Evolutionary conservation across 2,888 invertebrate species (phyloP).

Genomic region (Eilema sororculum): DNA sequence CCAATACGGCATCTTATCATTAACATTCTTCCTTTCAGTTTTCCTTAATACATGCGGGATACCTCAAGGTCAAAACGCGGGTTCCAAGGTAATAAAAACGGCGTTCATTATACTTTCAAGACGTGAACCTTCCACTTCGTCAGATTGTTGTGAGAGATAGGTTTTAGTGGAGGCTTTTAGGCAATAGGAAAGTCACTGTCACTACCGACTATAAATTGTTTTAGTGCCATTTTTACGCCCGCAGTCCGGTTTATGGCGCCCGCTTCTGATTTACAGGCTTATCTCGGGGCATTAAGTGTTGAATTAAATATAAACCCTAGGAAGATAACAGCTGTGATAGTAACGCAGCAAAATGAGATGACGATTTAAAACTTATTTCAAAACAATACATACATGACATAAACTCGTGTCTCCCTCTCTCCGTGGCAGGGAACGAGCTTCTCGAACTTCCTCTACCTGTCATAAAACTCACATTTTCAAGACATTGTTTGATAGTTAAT

Average conservation of each 20-base stretch:
- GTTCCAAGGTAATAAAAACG: slow-evolving; percentile 5
- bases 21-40: background rate
- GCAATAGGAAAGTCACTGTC: slow-evolving; percentile 43
- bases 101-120: slow-evolving; percentile 10
- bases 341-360: background rate
- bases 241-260: slow-evolving; percentile 39
- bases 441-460: too few relatives aligned
- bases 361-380: background rate
- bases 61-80: slow-evolving; percentile 3
- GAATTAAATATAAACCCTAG: slow-evolving; percentile 9
- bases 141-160: slow-evolving; percentile 43
- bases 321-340: background rate
- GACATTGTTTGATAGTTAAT: too few relatives aligned
- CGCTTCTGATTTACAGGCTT: slow-evolving; percentile 43
- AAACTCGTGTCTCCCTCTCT: too few relatives aligned
- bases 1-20: background rate
- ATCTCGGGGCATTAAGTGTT: slow-evolving; percentile 14
- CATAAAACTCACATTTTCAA: too few relatives aligned
- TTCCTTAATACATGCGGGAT: background rate
- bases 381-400: too few relatives aligned
- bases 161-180: slow-evolving; percentile 47
- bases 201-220: slow-evolving; percentile 47
- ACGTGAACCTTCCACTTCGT: slow-evolving; percentile 31
- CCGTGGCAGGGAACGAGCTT: too few relatives aligned
- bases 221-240: slow-evolving; percentile 51